phyloP scores from a whole-genome alignment of 2,797 vertebrate genomes.

The Tauraco hartlaubi region DNA sequence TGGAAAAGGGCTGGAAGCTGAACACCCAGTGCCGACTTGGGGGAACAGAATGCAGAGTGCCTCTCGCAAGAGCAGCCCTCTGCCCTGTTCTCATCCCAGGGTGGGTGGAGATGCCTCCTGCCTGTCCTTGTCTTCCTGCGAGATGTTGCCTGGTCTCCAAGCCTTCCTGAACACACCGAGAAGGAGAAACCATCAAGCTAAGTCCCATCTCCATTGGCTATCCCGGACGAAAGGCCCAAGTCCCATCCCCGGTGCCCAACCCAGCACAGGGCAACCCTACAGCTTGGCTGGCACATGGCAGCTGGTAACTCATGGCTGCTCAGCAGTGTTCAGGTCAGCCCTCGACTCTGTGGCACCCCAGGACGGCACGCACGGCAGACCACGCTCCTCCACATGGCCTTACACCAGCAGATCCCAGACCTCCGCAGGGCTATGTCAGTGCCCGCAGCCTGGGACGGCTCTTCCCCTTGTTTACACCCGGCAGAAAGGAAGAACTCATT shows the following conservation, averaged over 20 bases:
- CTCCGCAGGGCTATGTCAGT: accelerated
- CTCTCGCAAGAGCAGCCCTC: not conserved
- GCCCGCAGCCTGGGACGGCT: not conserved
- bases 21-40: not conserved
- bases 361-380: not conserved
- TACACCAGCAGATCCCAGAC: not conserved
- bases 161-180: accelerated
- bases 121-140: not conserved
- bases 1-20: not conserved
- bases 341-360: not conserved
- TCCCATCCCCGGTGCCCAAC: not conserved
- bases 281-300: not conserved
- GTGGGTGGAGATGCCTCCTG: not conserved
- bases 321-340: not conserved
- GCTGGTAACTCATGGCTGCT: accelerated
- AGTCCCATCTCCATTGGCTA: not conserved
- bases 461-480: not conserved
- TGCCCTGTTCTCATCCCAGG: not conserved
- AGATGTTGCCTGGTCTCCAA: not conserved
- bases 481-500: not conserved
- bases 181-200: not conserved
- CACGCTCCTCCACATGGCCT: accelerated
- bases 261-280: not conserved
- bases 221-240: not conserved
- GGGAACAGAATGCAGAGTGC: not conserved